Base-by-base conservation (phyloP, 2,113 vertebrate genomes). In the Tragelaphus buxtoni region DNA sequence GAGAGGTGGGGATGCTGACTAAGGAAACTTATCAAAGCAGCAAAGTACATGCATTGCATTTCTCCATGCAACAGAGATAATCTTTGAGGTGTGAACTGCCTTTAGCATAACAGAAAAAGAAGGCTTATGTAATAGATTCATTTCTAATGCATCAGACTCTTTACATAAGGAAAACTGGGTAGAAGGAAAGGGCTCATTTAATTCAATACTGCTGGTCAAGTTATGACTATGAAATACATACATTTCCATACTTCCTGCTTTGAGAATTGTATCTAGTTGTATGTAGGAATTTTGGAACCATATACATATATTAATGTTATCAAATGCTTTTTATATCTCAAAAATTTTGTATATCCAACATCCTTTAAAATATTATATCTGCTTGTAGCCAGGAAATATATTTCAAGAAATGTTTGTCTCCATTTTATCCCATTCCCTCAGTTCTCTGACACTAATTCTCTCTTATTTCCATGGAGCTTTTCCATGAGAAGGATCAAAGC, bases 371-470 rank as follows among this genome's bases (percentile, higher is more conserved):
- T 83, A 72, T 63, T 81, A 69, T 2, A 81, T 87, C 3, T 82
- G 42, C 65, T 93, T 81, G 9, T n/a, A 95, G 47, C 55, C 88
- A 92, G 47, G 28, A 95, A 93, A 90, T 76, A 22, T 69, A 83
- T 96, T 84, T 92, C 20, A 85, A 82, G 26, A 24, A 95, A 96
- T 96, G 49, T 93, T 65, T 94, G 49, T 61, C 11, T 90, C 56
- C 5, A 88, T 92, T 84, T 30, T 10, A 35, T 74, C 20, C 12
- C n/a, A 39, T 92, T 88, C 69, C 32, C 30, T 81, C 51, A 88
- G 32, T 86, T 93, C n/a, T 91, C 55, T 92, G 72, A 89, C 42
- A 88, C 88, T 93, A 95, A 55, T 93, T 94, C 35, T 90, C 47
- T 3, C 26, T 90, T 92, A 30, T 30, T 94, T 89, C 79, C n/a